Percentiles rank a stretch among this genome's conserved stretches.
Evolutionary conservation across 2,888 invertebrate genomes (phyloP).

Genomic region (Lycophotia porphyrea): DNA sequence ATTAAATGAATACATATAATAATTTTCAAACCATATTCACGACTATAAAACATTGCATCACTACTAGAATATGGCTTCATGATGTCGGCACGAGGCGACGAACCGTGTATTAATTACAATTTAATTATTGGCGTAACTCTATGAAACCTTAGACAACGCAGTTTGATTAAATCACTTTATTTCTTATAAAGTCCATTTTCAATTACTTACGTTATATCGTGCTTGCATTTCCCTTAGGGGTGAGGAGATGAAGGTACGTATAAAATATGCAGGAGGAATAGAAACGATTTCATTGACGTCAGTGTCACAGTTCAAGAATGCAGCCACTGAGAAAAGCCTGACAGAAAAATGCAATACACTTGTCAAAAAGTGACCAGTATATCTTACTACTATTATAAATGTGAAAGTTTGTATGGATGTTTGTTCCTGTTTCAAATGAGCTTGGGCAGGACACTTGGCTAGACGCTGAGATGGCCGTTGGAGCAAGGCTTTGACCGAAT

Average conservation of each 20-base stretch:
- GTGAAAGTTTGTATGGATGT: too few relatives aligned
- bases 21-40: neutral
- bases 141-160: slow-evolving; percentile 13
- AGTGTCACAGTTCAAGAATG: neutral
- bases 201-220: neutral
- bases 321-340: too few relatives aligned
- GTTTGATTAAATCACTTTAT: slow-evolving; percentile 14
- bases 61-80: slow-evolving; percentile 2
- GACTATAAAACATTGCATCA: slow-evolving; percentile 1
- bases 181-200: slow-evolving; percentile 3
- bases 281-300: neutral
- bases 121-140: slow-evolving; percentile 12
- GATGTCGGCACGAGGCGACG: neutral
- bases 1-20: neutral
- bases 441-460: too few relatives aligned
- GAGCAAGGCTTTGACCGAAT: too few relatives aligned
- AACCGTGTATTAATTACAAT: neutral
- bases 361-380: neutral
- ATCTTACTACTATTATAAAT: too few relatives aligned
- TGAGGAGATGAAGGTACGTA: neutral
- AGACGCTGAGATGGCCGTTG: too few relatives aligned
- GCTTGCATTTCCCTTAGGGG: neutral
- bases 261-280: neutral
- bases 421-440: too few relatives aligned
- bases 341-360: neutral